Conservation (phyloP, 2,888 invertebrate species). For the Muschampia plurimacula region DNA sequence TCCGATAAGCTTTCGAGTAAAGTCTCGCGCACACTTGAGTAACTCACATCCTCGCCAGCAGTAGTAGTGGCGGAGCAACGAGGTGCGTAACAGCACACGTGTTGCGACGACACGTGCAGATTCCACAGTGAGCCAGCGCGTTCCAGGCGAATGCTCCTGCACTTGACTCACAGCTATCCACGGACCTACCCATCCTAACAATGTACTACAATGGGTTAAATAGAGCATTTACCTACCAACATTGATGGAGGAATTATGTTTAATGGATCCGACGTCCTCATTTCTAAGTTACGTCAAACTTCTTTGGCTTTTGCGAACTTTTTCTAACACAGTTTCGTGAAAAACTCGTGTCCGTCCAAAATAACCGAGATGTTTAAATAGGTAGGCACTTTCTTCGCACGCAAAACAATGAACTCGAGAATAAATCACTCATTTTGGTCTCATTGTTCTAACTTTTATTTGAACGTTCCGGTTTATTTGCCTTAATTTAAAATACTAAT, state of each 20-base stretch:
- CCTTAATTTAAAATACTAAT: conserved; percentile 21
- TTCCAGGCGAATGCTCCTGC: conserved; percentile 80
- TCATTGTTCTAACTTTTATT: conserved; percentile 31
- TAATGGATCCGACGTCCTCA: conserved; percentile 12
- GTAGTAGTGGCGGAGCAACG: conserved; percentile 52
- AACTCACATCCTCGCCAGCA: conserved; percentile 45
- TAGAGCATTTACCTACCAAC: conserved; percentile 57
- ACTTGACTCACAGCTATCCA: conserved; percentile 70
- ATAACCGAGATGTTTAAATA: not conserved
- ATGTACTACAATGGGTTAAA: conserved; percentile 67
- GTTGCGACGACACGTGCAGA: conserved; percentile 72
- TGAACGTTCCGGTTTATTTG: conserved; percentile 22
- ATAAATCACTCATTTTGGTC: conserved; percentile 45
- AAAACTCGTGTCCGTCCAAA: not conserved
- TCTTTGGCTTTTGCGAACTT: conserved; percentile 29
- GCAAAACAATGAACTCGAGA: conserved; percentile 19
- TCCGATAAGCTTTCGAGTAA: conserved; percentile 39
- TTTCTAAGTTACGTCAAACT: conserved; percentile 21
- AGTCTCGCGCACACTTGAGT: conserved; percentile 52
- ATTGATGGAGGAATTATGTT: conserved; percentile 11
- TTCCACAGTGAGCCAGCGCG: conserved; percentile 70
- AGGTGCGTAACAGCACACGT: conserved; percentile 69
- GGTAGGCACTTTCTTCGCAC: conserved; percentile 4
- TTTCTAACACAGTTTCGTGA: conserved; percentile 6
- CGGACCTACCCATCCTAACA: conserved; percentile 72